Evolutionary conservation across 1,140 invertebrate species (phyloP), one percentile per base, ranked within the genome.

Genomic region (Drosophila ficusphila): DNA sequence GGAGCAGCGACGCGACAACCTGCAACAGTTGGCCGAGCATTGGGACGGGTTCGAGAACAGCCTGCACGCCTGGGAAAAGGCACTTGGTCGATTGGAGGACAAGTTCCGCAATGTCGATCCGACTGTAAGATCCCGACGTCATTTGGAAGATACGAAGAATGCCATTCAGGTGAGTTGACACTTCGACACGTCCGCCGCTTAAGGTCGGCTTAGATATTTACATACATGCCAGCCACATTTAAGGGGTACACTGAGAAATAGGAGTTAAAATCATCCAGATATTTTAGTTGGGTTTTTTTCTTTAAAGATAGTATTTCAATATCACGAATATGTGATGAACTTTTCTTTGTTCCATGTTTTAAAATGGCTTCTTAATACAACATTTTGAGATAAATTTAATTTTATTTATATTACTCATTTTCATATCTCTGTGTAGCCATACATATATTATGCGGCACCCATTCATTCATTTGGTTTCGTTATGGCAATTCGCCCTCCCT

Each of bases 21-120:
- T 96, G 3, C 93, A 94, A 36, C 93, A 94, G 39, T 90, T 96
- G 49, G 95, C 95, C 1, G 93, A 94, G 60, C 94, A 95, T 68
- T 97, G 97, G 96, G 94, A 97, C 78, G 94, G 94, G 53, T 95
- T 96, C 76, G 96, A 96, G 92, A 92, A 92, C 2, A 93, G 94
- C 67, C 94, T 95, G 90, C 93, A 94, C 68, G 92, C 92, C 41
- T 94, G 94, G 89, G 95, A 95, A 79, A 94, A 92, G 69, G 92
- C 93, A 46, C 62, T 96, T 2, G 93, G 92, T 71, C 92, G 92
- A 16, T 92, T 95, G 16, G 94, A 95, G 62, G 96, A 97, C 81
- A 94, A 95, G 39, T 93, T 94, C 69, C 94, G 95, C 71, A 95
- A 96, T 91, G 91, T 97, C 41, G 96, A 97, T 90, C 93, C 93